A percentile compares a stretch with the other conserved stretches of the same genome.
Evolutionary conservation across 2,113 vertebrate genomes (phyloP).

Genomic region (Gracilinanus agilis): DNA sequence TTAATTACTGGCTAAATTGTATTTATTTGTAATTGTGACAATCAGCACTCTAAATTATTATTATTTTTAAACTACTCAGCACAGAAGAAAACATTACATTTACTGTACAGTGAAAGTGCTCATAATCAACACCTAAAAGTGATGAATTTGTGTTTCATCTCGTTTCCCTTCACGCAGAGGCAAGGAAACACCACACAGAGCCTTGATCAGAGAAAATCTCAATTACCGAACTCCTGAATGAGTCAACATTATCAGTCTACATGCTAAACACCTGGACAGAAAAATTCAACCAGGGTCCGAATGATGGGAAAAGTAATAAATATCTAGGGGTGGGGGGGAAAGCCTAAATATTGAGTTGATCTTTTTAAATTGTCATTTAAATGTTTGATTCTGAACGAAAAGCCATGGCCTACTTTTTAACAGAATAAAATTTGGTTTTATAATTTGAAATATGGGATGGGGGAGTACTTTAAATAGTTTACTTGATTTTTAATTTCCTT

Average conservation of each 20-base stretch:
- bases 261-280: not conserved
- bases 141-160: not conserved
- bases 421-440: not conserved
- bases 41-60: conserved; percentile 27
- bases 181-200: not conserved
- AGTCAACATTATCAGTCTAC: not conserved
- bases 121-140: not conserved
- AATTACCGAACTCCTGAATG: not conserved
- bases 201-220: not conserved
- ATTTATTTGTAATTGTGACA: conserved; percentile 60
- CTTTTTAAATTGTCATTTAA: not conserved
- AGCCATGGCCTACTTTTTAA: not conserved
- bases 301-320: not conserved
- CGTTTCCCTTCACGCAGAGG: not conserved
- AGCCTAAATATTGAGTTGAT: not conserved
- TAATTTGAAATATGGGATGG: not conserved
- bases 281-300: not conserved
- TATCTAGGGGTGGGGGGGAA: conserved; percentile 13
- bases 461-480: not conserved
- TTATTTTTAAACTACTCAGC: conserved; percentile 52
- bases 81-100: conserved; percentile 11
- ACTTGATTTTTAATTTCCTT: conserved; percentile 37
- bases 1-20: conserved; percentile 61
- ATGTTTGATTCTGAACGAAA: not conserved
- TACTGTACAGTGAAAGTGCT: not conserved